Evolutionary conservation across 2,888 invertebrate species (phyloP).

Genomic region (Dasypogon diadema): DNA sequence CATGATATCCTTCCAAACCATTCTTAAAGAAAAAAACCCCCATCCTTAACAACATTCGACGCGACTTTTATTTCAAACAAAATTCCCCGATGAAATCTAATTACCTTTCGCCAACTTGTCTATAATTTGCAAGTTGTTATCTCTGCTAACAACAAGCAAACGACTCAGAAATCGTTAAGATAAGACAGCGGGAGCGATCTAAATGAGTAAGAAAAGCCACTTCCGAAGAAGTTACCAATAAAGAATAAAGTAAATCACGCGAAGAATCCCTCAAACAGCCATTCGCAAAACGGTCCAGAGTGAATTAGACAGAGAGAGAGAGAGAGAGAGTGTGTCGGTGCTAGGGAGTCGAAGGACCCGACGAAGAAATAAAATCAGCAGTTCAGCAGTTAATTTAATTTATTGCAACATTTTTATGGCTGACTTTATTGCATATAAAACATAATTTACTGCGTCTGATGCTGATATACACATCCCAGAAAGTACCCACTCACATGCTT

Average conservation of each 20-base stretch:
- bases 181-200: slow-evolving; percentile 51
- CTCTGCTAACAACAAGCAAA: slow-evolving; percentile 43
- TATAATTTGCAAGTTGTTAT: slow-evolving; percentile 53
- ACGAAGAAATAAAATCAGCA: slow-evolving; percentile 66
- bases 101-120: not conserved
- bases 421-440: slow-evolving; percentile 70
- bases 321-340: no score
- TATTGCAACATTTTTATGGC: slow-evolving; percentile 70
- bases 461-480: slow-evolving; percentile 54
- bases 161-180: slow-evolving; percentile 56
- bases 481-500: slow-evolving; percentile 30
- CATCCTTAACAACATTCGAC: not conserved
- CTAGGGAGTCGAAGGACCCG: slow-evolving; percentile 5
- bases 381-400: slow-evolving; percentile 69
- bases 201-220: slow-evolving; percentile 54
- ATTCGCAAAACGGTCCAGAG: slow-evolving; percentile 25
- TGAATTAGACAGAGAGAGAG: slow-evolving; percentile 25
- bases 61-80: not conserved
- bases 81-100: not conserved
- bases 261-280: slow-evolving; percentile 40
- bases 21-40: no score
- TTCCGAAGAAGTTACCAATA: slow-evolving; percentile 42
- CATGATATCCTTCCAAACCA: no score
- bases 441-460: slow-evolving; percentile 68
- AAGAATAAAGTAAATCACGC: slow-evolving; percentile 42